phyloP scores from a whole-genome alignment of 2,113 vertebrate genomes.

The Macroglossus sobrinus region DNA sequence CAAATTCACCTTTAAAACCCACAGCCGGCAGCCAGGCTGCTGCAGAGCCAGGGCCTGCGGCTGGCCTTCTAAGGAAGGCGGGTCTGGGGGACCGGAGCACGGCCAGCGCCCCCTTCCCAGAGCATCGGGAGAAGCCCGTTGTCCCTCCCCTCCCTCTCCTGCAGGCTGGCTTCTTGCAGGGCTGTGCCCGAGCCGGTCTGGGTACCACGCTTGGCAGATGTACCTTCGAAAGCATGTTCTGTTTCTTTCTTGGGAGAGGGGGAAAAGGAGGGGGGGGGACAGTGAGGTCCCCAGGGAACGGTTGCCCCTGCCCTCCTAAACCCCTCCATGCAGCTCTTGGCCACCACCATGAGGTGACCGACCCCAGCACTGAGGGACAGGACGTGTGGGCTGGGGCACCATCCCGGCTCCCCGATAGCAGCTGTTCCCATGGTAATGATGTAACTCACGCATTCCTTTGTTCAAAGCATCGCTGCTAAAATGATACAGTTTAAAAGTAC shows the following conservation, averaged over 20 bases:
- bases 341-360: not conserved
- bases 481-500: not conserved
- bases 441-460: accelerated
- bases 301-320: accelerated
- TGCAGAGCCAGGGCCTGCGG: not conserved
- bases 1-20: not conserved
- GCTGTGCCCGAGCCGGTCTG: not conserved
- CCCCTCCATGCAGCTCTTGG: not conserved
- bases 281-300: accelerated
- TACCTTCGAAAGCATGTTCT: not conserved
- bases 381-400: accelerated
- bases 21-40: not conserved
- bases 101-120: not conserved
- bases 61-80: accelerated
- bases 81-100: accelerated
- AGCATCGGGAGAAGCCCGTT: not conserved
- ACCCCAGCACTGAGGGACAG: not conserved
- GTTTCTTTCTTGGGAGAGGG: not conserved
- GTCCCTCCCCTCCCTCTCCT: no score
- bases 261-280: not conserved
- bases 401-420: not conserved
- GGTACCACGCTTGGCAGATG: accelerated
- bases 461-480: not conserved
- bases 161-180: not conserved
- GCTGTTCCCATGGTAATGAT: not conserved